Evolutionary conservation across 2,113 vertebrate genomes (phyloP).

Genomic region (Caloenas nicobarica): DNA sequence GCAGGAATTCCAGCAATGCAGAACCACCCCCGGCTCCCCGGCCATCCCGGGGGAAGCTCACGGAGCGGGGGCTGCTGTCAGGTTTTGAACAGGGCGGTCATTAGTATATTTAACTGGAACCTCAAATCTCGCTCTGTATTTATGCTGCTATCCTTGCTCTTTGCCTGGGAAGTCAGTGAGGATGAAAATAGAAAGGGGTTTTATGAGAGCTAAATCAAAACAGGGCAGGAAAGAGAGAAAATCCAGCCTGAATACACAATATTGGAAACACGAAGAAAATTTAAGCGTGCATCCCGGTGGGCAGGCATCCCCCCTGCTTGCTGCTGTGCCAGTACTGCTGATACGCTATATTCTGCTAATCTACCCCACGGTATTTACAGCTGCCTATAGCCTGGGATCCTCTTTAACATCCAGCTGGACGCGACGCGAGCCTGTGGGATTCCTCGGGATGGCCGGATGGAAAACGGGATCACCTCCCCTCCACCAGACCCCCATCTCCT

Average conservation of each 20-base stretch:
- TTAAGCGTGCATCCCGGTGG: neutral
- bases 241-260: neutral
- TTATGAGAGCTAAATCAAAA: rapidly evolving
- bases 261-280: neutral
- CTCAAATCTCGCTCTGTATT: neutral
- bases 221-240: neutral
- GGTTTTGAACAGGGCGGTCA: neutral
- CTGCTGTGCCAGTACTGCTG: neutral
- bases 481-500: rapidly evolving
- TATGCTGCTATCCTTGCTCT: neutral
- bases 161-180: neutral
- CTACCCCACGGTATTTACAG: neutral
- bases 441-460: neutral
- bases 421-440: neutral
- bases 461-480: rapidly evolving
- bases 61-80: neutral
- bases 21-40: neutral
- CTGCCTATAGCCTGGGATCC: neutral
- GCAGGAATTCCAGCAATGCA: conserved; percentile 10
- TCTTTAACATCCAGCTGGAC: neutral
- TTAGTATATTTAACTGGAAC: neutral
- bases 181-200: neutral
- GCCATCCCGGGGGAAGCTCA: neutral
- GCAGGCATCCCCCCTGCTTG: neutral
- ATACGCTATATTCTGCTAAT: neutral